These are phyloP conservation scores for Drosophila greeni DNA, from an alignment of 2,888 invertebrate species.

Conservation along the genomic window DNA sequence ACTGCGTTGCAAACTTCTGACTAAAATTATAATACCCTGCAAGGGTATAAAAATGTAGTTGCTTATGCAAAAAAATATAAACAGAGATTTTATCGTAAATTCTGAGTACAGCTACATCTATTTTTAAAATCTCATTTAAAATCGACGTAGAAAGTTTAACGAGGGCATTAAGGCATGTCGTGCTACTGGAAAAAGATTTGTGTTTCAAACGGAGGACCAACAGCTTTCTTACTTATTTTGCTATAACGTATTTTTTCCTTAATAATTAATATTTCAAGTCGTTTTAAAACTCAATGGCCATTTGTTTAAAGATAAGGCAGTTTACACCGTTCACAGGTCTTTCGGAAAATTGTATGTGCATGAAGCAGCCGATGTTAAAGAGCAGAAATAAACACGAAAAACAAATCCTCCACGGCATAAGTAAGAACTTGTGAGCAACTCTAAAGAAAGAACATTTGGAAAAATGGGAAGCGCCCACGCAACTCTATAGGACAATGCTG, in stretches of 20 bases:
- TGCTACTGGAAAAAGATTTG: not conserved
- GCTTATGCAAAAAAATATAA: too few species aligned
- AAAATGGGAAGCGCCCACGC: conserved; percentile 34
- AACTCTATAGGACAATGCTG: conserved; percentile 7
- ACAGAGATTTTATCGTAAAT: too few species aligned
- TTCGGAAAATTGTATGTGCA: not conserved
- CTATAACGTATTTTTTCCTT: not conserved
- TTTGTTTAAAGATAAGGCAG: not conserved
- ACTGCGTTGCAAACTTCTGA: too few species aligned
- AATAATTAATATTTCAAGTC: not conserved
- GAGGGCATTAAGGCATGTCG: too few species aligned
- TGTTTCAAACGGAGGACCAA: not conserved
- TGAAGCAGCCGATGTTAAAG: not conserved
- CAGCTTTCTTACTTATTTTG: not conserved
- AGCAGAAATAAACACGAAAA: conserved; percentile 1
- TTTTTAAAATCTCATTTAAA: too few species aligned
- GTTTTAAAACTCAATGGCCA: not conserved
- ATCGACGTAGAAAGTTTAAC: too few species aligned
- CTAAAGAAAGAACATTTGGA: conserved; percentile 48
- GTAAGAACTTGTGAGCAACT: conserved; percentile 61
- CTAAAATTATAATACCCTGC: too few species aligned
- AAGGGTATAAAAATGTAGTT: too few species aligned
- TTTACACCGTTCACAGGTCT: not conserved
- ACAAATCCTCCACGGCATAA: conserved; percentile 1
- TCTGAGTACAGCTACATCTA: too few species aligned